phyloP scores from a whole-genome alignment of 1,140 invertebrate genomes.

The Globodera ellingtonae region DNA sequence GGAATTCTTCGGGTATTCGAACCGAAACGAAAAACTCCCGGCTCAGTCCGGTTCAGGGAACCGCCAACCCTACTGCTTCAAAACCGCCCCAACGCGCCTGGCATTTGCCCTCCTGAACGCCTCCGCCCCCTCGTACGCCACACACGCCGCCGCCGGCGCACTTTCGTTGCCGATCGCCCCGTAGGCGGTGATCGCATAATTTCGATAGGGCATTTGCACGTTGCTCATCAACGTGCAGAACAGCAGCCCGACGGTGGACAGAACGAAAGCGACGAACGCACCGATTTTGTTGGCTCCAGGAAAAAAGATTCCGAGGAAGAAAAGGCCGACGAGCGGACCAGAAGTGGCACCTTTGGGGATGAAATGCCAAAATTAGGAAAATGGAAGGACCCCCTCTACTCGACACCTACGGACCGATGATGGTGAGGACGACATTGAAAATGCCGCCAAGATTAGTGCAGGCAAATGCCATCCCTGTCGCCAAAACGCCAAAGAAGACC shows the following conservation, averaged over 20 bases:
- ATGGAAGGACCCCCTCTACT: background rate
- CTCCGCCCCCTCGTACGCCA: slow-evolving; percentile 15
- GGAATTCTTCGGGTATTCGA: too few relatives aligned
- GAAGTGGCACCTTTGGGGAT: slow-evolving; percentile 32
- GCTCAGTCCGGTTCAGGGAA: too few relatives aligned
- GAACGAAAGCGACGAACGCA: slow-evolving; percentile 41
- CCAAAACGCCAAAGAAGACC: slow-evolving; percentile 42
- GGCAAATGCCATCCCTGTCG: slow-evolving; percentile 48
- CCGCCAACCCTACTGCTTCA: background rate
- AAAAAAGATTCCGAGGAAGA: slow-evolving; percentile 53
- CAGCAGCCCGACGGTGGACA: slow-evolving; percentile 36
- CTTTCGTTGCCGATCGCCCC: background rate
- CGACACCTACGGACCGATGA: slow-evolving; percentile 14
- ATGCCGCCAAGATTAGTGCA: slow-evolving; percentile 46
- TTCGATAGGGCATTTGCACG: slow-evolving; percentile 40
- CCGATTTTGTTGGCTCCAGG: slow-evolving; percentile 46
- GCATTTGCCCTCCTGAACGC: background rate
- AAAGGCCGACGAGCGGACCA: slow-evolving; percentile 45
- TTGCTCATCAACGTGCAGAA: slow-evolving; percentile 32
- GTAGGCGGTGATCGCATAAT: slow-evolving; percentile 34
- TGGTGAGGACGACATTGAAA: slow-evolving; percentile 40
- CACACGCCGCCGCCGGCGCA: slow-evolving; percentile 23
- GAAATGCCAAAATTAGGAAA: background rate
- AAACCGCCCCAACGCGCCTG: background rate
- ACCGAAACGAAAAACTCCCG: too few relatives aligned